These are phyloP conservation scores for Lytechinus pictus DNA, from an alignment of 35 echinoderm and acorn worm species.

Conservation along the genomic window DNA sequence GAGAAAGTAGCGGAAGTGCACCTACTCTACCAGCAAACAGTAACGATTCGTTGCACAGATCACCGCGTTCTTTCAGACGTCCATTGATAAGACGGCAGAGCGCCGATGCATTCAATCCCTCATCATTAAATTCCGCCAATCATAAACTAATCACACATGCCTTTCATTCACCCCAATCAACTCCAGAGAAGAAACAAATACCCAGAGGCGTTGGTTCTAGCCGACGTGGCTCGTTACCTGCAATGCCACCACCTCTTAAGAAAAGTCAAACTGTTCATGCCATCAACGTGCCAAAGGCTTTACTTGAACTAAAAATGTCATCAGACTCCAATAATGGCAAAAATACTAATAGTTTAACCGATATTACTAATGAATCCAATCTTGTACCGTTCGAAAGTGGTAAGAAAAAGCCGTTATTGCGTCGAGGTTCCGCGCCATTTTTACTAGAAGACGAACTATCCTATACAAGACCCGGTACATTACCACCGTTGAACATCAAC, in stretches of 20 bases:
- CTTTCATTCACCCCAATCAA: not conserved
- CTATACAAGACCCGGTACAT: constrained; percentile 66
- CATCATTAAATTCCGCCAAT: constrained; percentile 21
- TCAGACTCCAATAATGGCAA: not conserved
- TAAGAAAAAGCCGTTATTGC: constrained; percentile 1
- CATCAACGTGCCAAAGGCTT: constrained; percentile 67
- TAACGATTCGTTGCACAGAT: constrained; percentile 23
- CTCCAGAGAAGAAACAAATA: constrained; percentile 10
- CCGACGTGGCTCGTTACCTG: constrained; percentile 63
- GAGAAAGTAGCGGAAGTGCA: constrained; percentile 11
- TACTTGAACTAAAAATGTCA: constrained; percentile 51
- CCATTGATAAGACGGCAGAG: constrained; percentile 75
- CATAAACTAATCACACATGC: not conserved
- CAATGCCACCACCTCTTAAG: constrained; percentile 81
- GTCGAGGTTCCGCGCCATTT: constrained; percentile 74
- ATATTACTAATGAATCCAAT: not conserved
- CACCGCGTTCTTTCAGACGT: constrained; percentile 47
- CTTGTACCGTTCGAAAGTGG: not conserved
- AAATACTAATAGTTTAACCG: not conserved
- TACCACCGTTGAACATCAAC: constrained; percentile 83
- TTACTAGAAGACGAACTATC: constrained; percentile 83
- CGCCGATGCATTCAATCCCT: constrained; percentile 64
- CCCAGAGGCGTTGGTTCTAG: not conserved
- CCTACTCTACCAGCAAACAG: constrained; percentile 21
- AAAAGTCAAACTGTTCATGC: constrained; percentile 88